Base-by-base conservation (phyloP, 2,888 invertebrate genomes). In the Plagodis dolabraria region DNA sequence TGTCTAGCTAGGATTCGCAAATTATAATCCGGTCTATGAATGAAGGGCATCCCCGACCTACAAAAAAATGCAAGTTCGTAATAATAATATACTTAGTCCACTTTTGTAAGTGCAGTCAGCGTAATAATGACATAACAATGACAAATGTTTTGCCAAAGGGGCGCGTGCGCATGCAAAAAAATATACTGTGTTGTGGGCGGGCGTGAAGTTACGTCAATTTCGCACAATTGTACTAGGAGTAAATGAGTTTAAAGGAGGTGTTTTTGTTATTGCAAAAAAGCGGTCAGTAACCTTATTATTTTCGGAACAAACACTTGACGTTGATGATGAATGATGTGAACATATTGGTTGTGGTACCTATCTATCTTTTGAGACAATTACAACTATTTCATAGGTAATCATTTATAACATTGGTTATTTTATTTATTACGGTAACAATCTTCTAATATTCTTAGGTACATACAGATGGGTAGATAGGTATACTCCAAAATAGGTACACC, bases 211-310 rank as follows among this genome's bases (percentile, higher is more conserved):
- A 87, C 89, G 87, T 86, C 86, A 86, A 86, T 84, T 92, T 92
- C 91, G 92, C 92, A 92, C 91, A 92, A 88, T 85, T 85, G 81
- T 90, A 92, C 89, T 74, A 90, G 87, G 90, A 78, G 71, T 77
- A 66, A 74, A 92, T 80, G 67, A 81, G 57, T 66, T 60, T 63
- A 50, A 44, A 77, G 75, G 80, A 83, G 77, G 69, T 80, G 67
- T 74, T 75, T 79, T 70, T 85, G 74, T 82, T 80, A 51, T 77
- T 73, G 74, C 76, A 71, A 80, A 78, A 72, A 76, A 57, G 67
- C 43, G 63, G 64, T 70, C 75, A 71, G 56, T 47, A 57, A 60
- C 49, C 60, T 67, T 49, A 44, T 65, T 47, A 36, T 57, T 61
- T 48, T 63, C 40, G 54, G 43, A 6, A 8, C 7, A 40, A 10